phyloP scores from a whole-genome alignment of 2,797 vertebrate genomes.

The Botia kubotai region DNA sequence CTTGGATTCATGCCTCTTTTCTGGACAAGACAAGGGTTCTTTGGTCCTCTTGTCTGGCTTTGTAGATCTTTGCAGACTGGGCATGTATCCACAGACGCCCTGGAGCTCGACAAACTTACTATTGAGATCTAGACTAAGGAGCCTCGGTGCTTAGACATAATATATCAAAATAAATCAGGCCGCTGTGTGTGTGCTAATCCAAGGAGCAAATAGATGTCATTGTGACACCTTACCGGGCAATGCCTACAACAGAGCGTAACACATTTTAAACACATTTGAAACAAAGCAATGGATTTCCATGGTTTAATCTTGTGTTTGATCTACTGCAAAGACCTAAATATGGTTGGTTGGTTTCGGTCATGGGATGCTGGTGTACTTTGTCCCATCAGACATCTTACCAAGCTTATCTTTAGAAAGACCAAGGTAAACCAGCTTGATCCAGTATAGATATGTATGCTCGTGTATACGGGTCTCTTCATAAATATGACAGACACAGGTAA shows the following conservation, averaged over 20 bases:
- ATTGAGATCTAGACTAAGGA: slow-evolving; percentile 34
- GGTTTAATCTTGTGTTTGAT: slow-evolving; percentile 13
- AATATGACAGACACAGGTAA: not conserved
- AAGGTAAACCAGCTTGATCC: not conserved
- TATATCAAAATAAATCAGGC: slow-evolving; percentile 40
- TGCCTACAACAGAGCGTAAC: slow-evolving; percentile 11
- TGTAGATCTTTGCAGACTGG: slow-evolving; percentile 49
- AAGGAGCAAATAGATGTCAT: slow-evolving; percentile 13
- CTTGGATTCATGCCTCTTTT: slow-evolving; percentile 50
- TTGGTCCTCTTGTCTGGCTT: slow-evolving; percentile 49
- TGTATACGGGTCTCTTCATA: not conserved
- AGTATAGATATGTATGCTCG: not conserved
- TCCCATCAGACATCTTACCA: not conserved
- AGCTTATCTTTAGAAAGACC: not conserved
- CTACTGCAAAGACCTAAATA: not conserved
- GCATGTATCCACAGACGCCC: slow-evolving; percentile 48
- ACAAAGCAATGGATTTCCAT: not conserved
- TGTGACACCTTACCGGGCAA: slow-evolving; percentile 21
- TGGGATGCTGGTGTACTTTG: not conserved
- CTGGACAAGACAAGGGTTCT: slow-evolving; percentile 55
- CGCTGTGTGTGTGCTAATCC: slow-evolving; percentile 27
- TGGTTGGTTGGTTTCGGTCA: not conserved
- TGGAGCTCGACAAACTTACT: slow-evolving; percentile 48
- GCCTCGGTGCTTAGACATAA: slow-evolving; percentile 40
- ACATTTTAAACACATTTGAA: not conserved